Evolutionary conservation across 2,113 vertebrate genomes (phyloP).

Genomic region (Trichomycterus rosablanca): DNA sequence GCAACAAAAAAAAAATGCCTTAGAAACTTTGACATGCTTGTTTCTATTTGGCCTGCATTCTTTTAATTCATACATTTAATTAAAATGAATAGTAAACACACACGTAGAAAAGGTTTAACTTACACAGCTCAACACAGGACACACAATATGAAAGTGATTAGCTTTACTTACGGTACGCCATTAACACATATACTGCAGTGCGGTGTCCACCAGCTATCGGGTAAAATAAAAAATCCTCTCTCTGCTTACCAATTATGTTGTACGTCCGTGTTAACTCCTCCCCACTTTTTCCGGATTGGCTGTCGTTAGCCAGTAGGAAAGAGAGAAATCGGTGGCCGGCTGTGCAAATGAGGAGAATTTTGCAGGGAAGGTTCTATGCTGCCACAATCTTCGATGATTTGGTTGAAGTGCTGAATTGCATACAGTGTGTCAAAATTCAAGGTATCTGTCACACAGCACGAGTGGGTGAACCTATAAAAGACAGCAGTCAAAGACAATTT

Average conservation of each 20-base stretch:
- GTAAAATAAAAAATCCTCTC: constrained; percentile 73
- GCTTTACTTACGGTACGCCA: constrained; percentile 80
- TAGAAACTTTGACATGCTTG: too few species aligned
- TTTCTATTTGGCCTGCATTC: not conserved
- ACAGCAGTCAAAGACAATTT: constrained; percentile 4
- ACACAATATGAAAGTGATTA: constrained; percentile 46
- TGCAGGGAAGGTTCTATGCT: constrained; percentile 68
- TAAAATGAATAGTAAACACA: not conserved
- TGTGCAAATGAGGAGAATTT: constrained; percentile 68
- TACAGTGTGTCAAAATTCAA: constrained; percentile 49
- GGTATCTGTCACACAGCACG: constrained; percentile 48
- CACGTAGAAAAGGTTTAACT: too few species aligned
- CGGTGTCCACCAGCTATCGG: constrained; percentile 72
- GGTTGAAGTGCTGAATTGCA: constrained; percentile 63
- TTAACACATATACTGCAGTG: constrained; percentile 76
- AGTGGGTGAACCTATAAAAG: constrained; percentile 57
- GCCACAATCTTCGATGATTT: constrained; percentile 65
- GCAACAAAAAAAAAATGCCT: not conserved
- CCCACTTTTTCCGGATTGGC: constrained; percentile 68
- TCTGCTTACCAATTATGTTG: constrained; percentile 76
- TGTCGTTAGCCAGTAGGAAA: constrained; percentile 71
- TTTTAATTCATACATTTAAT: not conserved
- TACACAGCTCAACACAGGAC: not conserved
- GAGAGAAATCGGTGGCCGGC: constrained; percentile 64
- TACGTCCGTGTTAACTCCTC: constrained; percentile 68